phyloP scores from a whole-genome alignment of 1,140 invertebrate species.

The Pogonomyrmex barbatus region DNA sequence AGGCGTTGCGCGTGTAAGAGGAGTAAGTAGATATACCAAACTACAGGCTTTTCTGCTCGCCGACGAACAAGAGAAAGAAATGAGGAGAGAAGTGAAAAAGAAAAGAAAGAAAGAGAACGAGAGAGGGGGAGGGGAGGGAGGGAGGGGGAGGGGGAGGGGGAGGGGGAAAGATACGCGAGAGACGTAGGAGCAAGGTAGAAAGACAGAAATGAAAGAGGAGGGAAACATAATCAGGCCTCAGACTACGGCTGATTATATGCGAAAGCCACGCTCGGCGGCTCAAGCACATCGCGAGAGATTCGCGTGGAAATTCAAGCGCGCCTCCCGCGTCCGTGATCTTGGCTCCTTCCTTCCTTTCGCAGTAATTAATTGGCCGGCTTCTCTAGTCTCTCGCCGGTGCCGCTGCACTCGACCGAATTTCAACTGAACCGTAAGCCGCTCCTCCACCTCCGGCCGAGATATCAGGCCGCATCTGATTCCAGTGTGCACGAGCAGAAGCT shows the following conservation, averaged over 20 bases:
- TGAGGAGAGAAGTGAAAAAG: neutral
- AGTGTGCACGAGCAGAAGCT: neutral
- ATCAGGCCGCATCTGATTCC: conserved; percentile 35
- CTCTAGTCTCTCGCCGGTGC: conserved; percentile 29
- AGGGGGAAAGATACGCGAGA: neutral
- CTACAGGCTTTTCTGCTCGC: conserved; percentile 19
- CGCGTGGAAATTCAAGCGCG: conserved; percentile 76
- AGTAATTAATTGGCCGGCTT: conserved; percentile 72
- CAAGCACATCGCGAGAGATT: conserved; percentile 75
- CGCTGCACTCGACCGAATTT: conserved; percentile 70
- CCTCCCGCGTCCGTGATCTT: conserved; percentile 61
- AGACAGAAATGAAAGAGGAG: conserved; percentile 24
- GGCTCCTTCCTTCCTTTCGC: conserved; percentile 68
- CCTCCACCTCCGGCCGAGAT: conserved; percentile 1
- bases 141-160: neutral
- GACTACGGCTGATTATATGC: conserved; percentile 73
- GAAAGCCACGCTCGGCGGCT: conserved; percentile 75
- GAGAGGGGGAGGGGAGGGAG: neutral
- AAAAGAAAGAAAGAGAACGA: neutral
- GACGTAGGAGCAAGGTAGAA: neutral
- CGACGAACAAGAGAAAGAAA: conserved; percentile 5
- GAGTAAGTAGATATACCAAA: conserved; percentile 63
- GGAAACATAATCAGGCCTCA: conserved; percentile 71
- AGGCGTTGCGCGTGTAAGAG: conserved; percentile 56
- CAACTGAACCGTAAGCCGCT: conserved; percentile 51